Conservation (phyloP, 92 coral and sea anemone genomes). For the Palythoa caribaeorum region DNA sequence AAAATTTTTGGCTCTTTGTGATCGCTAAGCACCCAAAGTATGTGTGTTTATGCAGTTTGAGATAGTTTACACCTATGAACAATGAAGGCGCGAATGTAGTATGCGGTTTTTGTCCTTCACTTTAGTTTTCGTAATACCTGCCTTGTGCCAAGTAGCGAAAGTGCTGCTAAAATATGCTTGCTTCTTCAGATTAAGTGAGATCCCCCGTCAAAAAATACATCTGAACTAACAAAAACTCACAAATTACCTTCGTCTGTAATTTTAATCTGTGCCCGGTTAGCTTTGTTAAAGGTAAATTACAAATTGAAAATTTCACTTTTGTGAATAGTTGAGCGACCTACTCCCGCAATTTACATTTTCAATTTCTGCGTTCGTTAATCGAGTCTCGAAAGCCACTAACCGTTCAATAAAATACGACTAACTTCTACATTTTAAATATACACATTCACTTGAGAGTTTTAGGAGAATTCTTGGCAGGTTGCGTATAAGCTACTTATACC, state of each 20-base stretch:
- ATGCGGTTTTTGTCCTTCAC: conserved; percentile 46
- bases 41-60: conserved; percentile 75
- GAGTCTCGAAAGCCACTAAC: conserved; percentile 74
- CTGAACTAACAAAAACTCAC: conserved; percentile 77
- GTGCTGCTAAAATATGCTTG: conserved; percentile 41
- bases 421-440: conserved; percentile 76
- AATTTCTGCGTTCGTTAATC: conserved; percentile 38
- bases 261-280: conserved; percentile 90
- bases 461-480: conserved; percentile 83
- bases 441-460: conserved; percentile 68
- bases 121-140: conserved; percentile 19
- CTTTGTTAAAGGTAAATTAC: conserved; percentile 91
- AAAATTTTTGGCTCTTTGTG: conserved; percentile 45
- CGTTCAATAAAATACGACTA: conserved; percentile 71
- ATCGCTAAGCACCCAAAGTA: conserved; percentile 75
- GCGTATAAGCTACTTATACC: conserved; percentile 65
- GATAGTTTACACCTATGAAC: conserved; percentile 83
- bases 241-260: conserved; percentile 82
- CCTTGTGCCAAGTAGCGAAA: conserved; percentile 33
- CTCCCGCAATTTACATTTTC: conserved; percentile 39
- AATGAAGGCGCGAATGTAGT: conserved; percentile 73
- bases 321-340: conserved; percentile 60
- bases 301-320: conserved; percentile 74
- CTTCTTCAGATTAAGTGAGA: conserved; percentile 51
- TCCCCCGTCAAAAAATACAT: conserved; percentile 45